Evolutionary conservation across 2,113 vertebrate species (phyloP).

Genomic region (Proteles cristata): DNA sequence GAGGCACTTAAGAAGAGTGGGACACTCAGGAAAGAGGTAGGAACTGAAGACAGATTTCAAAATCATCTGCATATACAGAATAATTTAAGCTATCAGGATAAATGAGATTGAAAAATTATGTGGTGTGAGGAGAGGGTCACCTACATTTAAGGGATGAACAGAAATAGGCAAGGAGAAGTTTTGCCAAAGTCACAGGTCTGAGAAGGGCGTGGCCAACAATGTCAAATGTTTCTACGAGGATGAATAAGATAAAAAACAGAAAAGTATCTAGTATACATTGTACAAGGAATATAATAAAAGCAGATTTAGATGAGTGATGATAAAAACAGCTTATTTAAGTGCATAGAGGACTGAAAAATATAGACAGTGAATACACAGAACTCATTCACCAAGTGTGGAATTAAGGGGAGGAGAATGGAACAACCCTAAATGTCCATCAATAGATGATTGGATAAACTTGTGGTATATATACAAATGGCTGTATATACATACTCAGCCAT

Average conservation of each 20-base stretch:
- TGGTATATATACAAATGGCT: no score
- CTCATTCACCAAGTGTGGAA: not conserved
- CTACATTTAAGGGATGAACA: not conserved
- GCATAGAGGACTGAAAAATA: not conserved
- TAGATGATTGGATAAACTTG: no score
- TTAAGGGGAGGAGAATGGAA: not conserved
- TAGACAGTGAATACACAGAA: not conserved
- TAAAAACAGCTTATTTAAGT: conserved; percentile 11
- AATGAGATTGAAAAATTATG: not conserved
- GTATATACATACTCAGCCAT: no score
- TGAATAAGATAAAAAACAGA: not conserved
- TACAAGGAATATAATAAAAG: not conserved
- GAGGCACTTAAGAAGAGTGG: not conserved
- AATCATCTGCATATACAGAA: not conserved
- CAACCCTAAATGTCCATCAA: not conserved
- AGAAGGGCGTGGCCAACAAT: not conserved
- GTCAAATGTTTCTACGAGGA: not conserved
- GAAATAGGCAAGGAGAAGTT: not conserved
- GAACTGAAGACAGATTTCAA: not conserved
- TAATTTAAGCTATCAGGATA: not conserved
- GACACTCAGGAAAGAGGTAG: not conserved
- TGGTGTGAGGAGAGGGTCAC: not conserved
- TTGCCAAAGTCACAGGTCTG: not conserved
- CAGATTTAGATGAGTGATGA: not conserved
- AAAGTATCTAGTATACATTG: not conserved